Evolutionary conservation across 2,888 invertebrate species (phyloP), one percentile per base, ranked within the genome.

Genomic region (Deilephila porcellus): DNA sequence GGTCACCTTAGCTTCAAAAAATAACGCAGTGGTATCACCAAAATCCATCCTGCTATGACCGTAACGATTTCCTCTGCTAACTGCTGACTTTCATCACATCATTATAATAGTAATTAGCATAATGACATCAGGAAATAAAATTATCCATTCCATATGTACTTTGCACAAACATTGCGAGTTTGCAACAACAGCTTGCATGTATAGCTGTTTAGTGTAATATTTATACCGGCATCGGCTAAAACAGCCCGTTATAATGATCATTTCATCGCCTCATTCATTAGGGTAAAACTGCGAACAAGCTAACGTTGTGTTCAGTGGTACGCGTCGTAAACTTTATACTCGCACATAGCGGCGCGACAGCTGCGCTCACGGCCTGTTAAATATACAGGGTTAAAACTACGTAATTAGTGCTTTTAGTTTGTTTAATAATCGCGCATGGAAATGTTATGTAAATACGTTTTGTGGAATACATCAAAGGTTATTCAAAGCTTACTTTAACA

Each of bases 291-390:
- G 56, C 56, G 52, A 67, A 52, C 67, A 67, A 67, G 45, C 67
- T 67, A 20, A 60, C 60, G 60, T 60, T 60, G 45, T 25, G 25
- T 25, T 25, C 67, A 52, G 67, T 25, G 67, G 45, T 45, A 67
- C 45, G 67, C 37, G 67, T 52, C 52, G 67, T 67, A 67, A 67
- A 52, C 52, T 67, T n/a, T 19, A 32, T 62, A 32, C 32, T 62
- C 32, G 32, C 32, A n/a, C n/a, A 37, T 34, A 34, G 63, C 62
- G 29, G 62, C n/a, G 71, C 71, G 60, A 71, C 71, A 71, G 71
- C 71, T 71, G 71, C 17, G 59, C 60, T 77, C 79, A 81, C 53
- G 77, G 80, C 77, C 79, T 79, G 79, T 80, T 83, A 71, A 83
- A 81, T 71, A 71, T 71, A 71, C 29, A 45, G 59, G 53, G 53